phyloP scores from a whole-genome alignment of 2,888 invertebrate species.

The Lasioglossum vierecki region DNA sequence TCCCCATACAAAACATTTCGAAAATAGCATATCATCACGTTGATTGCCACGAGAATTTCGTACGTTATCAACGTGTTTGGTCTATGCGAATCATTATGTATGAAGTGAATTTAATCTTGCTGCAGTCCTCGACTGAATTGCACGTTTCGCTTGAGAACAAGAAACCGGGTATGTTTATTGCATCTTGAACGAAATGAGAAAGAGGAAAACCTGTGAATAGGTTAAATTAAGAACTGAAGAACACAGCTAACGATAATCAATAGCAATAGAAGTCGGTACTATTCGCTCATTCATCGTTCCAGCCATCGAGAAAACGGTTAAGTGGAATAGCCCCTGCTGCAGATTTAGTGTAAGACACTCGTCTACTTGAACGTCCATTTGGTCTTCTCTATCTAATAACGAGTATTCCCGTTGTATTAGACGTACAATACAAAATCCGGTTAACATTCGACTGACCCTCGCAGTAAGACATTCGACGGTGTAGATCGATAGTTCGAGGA shows the following conservation, averaged over 20 bases:
- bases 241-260: background rate
- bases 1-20: background rate
- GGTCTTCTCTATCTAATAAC: background rate
- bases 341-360: background rate
- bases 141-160: background rate
- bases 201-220: background rate
- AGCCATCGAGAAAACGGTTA: background rate
- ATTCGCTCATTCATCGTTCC: background rate
- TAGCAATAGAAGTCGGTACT: background rate
- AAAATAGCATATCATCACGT: background rate
- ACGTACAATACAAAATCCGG: background rate
- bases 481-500: conserved; percentile 48
- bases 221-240: background rate
- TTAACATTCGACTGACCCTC: background rate
- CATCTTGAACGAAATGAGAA: background rate
- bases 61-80: no score
- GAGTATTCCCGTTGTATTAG: background rate
- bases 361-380: background rate
- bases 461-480: conserved; percentile 17
- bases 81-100: background rate
- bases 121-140: no score
- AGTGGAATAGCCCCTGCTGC: background rate
- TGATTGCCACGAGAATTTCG: background rate
- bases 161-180: background rate
- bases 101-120: background rate